Percentiles rank a stretch among this genome's conserved stretches.
These are phyloP conservation scores for Nineta flava DNA, from an alignment of 2,888 invertebrate species.

Conservation along the genomic window DNA sequence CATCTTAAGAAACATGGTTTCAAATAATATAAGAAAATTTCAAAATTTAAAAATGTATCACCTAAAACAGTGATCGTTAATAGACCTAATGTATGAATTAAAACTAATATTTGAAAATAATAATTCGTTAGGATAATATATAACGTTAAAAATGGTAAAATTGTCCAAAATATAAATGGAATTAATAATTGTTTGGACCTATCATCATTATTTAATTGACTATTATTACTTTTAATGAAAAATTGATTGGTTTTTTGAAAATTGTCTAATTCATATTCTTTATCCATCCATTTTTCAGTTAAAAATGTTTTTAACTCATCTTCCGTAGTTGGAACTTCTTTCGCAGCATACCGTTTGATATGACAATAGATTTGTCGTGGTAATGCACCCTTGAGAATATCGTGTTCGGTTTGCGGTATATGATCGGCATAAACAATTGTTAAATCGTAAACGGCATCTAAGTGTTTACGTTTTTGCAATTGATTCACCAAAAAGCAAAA, in stretches of 20 bases:
- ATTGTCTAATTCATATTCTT: slow-evolving; percentile 41
- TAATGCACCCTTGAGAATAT: slow-evolving; percentile 50
- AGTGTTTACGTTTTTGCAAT: slow-evolving; percentile 37
- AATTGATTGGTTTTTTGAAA: slow-evolving; percentile 40
- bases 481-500: slow-evolving; percentile 43
- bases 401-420: slow-evolving; percentile 58
- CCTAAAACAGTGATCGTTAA: slow-evolving; percentile 35
- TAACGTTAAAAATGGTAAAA: slow-evolving; percentile 32
- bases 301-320: slow-evolving; percentile 42
- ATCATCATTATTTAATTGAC: slow-evolving; percentile 22
- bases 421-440: slow-evolving; percentile 69
- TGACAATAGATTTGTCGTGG: slow-evolving; percentile 64
- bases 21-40: slow-evolving; percentile 23
- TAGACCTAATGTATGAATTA: slow-evolving; percentile 36
- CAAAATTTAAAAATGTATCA: slow-evolving; percentile 43
- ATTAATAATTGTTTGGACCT: slow-evolving; percentile 21
- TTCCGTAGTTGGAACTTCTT: slow-evolving; percentile 40
- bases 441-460: slow-evolving; percentile 70
- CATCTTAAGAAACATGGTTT: not conserved
- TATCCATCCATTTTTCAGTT: slow-evolving; percentile 46
- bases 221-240: slow-evolving; percentile 20
- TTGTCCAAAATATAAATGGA: slow-evolving; percentile 50
- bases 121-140: slow-evolving; percentile 29
- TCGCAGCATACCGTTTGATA: slow-evolving; percentile 48
- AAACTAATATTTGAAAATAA: slow-evolving; percentile 36